These are phyloP conservation scores for Panopea generosa DNA, from an alignment of 2,888 invertebrate genomes.

Conservation along the genomic window DNA sequence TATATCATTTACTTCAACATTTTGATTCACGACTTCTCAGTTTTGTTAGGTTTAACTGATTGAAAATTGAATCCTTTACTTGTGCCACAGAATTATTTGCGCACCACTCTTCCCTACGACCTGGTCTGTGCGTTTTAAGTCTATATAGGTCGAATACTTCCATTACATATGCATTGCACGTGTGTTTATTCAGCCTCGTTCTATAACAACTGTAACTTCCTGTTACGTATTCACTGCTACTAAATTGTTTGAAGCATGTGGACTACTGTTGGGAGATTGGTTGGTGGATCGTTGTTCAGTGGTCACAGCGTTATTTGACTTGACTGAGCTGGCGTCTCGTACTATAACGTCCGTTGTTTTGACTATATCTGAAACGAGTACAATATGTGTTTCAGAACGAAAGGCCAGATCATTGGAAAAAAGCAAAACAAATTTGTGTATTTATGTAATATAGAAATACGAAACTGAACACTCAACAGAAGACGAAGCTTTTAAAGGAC, in stretches of 20 bases:
- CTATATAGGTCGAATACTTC: too few relatives aligned
- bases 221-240: conserved; percentile 80
- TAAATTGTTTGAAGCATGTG: conserved; percentile 78
- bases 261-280: conserved; percentile 72
- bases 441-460: not conserved
- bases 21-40: too few relatives aligned
- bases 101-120: too few relatives aligned
- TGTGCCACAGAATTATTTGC: too few relatives aligned
- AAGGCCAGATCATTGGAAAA: not conserved
- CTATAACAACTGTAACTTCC: not conserved
- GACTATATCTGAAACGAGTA: conserved; percentile 58
- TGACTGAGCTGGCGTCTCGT: conserved; percentile 55
- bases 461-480: too few relatives aligned
- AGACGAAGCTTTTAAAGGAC: too few relatives aligned
- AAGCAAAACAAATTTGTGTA: too few relatives aligned
- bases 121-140: too few relatives aligned
- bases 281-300: conserved; percentile 76
- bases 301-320: conserved; percentile 58
- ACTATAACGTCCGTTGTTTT: conserved; percentile 75
- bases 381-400: not conserved
- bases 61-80: too few relatives aligned
- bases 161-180: not conserved
- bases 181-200: not conserved
- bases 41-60: too few relatives aligned
- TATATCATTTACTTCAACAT: too few relatives aligned